Evolutionary conservation across 2,888 invertebrate species (phyloP).

Genomic region (Apotomis betuletana): DNA sequence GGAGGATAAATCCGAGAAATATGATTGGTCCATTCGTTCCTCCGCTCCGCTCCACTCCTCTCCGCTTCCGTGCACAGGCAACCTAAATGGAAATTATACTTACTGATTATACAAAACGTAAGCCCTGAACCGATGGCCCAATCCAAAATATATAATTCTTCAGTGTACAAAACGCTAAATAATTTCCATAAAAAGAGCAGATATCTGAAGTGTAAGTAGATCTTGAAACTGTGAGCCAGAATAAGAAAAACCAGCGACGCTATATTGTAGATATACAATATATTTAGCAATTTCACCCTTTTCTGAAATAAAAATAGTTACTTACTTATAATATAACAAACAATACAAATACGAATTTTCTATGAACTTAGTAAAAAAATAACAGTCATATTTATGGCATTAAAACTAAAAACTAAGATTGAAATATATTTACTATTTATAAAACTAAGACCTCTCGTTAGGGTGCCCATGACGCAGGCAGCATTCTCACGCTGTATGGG

Average conservation of each 20-base stretch:
- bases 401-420: no score
- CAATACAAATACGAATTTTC: no score
- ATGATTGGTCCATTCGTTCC: no score
- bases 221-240: neutral
- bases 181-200: neutral
- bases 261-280: slow-evolving; percentile 13
- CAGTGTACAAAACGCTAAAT: neutral
- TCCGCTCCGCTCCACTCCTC: no score
- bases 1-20: no score
- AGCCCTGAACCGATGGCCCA: neutral
- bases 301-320: slow-evolving; percentile 15
- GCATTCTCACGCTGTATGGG: no score
- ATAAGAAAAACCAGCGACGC: neutral
- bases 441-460: no score
- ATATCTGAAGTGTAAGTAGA: neutral
- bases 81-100: neutral
- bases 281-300: slow-evolving; percentile 10
- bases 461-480: no score
- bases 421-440: no score
- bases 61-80: no score
- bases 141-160: neutral
- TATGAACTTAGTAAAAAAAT: no score
- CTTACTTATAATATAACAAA: neutral
- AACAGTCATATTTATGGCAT: no score
- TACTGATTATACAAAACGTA: neutral